A percentile compares a stretch with the other conserved stretches of the same genome.
phyloP scores from a whole-genome alignment of 2,797 vertebrate genomes.

The Hydrocynus forskahlii region DNA sequence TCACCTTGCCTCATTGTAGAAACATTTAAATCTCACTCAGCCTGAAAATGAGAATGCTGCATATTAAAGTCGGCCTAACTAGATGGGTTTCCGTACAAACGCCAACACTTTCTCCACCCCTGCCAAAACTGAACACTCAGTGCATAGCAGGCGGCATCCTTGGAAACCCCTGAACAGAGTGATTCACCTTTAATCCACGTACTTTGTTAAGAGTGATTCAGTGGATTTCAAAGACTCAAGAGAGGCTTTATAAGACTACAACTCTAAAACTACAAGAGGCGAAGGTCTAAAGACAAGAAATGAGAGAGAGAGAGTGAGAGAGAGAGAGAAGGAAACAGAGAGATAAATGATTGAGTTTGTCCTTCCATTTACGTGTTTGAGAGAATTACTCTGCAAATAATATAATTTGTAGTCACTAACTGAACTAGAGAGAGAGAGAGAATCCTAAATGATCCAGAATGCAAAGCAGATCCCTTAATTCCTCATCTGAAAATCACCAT shows the following conservation, averaged over 20 bases:
- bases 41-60: background rate
- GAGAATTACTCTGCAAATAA: background rate
- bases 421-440: constrained; percentile 2
- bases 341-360: background rate
- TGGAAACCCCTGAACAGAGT: constrained; percentile 10
- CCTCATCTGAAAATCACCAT: constrained; percentile 59
- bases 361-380: background rate
- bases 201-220: constrained; percentile 8
- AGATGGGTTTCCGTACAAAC: background rate
- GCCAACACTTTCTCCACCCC: background rate
- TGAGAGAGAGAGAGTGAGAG: background rate
- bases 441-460: background rate
- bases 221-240: background rate
- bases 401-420: background rate
- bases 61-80: background rate
- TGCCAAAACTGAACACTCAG: constrained; percentile 19
- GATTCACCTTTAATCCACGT: constrained; percentile 30
- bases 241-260: no score
- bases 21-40: background rate
- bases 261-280: no score
- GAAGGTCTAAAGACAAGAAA: background rate
- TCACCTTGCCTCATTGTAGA: background rate
- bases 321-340: no score
- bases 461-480: constrained; percentile 24
- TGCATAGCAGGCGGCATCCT: background rate